phyloP scores from a whole-genome alignment of 2,797 vertebrate species.

The Hybognathus amarus region DNA sequence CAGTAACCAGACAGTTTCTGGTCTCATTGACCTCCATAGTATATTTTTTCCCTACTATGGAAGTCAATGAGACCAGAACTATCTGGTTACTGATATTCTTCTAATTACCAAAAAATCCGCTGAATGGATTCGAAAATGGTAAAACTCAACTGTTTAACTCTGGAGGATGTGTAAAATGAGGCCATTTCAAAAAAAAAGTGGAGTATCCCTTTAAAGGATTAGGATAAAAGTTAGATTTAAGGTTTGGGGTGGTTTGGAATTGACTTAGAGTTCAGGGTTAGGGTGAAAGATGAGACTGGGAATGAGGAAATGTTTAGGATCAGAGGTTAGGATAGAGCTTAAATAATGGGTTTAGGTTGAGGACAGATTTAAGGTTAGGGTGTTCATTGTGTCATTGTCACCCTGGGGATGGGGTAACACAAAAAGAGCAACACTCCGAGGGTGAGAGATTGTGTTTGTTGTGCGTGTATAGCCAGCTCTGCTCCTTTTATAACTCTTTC shows the following conservation, averaged over 20 bases:
- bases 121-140: too few relatives aligned
- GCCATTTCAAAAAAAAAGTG: too few relatives aligned
- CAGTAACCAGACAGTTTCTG: too few relatives aligned
- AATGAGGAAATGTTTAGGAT: not conserved
- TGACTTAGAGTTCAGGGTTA: not conserved
- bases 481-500: slow-evolving; percentile 58
- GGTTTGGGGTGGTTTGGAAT: not conserved
- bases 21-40: too few relatives aligned
- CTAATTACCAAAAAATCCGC: too few relatives aligned
- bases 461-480: slow-evolving; percentile 41
- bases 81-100: too few relatives aligned
- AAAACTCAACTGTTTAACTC: too few relatives aligned
- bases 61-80: too few relatives aligned
- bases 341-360: not conserved
- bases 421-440: slow-evolving; percentile 31
- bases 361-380: slow-evolving; percentile 6
- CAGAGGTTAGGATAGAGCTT: not conserved
- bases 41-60: too few relatives aligned
- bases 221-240: not conserved
- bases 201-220: too few relatives aligned
- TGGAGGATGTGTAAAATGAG: too few relatives aligned
- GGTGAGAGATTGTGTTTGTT: slow-evolving; percentile 7
- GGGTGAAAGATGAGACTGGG: not conserved
- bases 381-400: slow-evolving; percentile 21
- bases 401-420: slow-evolving; percentile 30